phyloP scores from a whole-genome alignment of 2,888 invertebrate species.

The Coelinius sp. region DNA sequence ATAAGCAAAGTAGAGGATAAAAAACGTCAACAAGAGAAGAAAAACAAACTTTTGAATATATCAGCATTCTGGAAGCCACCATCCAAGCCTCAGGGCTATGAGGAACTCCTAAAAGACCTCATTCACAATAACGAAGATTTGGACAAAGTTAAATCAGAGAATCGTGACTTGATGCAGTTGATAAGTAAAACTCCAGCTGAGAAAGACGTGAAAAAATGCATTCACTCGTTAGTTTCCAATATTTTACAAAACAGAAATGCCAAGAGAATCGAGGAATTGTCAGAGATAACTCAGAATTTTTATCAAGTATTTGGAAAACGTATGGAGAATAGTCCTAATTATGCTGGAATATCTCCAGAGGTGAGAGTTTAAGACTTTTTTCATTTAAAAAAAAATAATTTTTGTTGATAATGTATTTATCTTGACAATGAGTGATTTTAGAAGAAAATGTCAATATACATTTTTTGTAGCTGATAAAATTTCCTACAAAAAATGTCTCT shows the following conservation, averaged over 20 bases:
- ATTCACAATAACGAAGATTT: constrained; percentile 72
- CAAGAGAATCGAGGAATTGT: constrained; percentile 85
- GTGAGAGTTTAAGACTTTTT: background rate
- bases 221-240: constrained; percentile 78
- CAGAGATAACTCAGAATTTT: constrained; percentile 91
- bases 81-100: constrained; percentile 73
- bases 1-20: constrained; percentile 91
- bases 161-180: constrained; percentile 59
- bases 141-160: constrained; percentile 71
- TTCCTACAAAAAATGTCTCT: too few relatives aligned
- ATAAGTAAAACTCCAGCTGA: constrained; percentile 68
- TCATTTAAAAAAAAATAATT: constrained; percentile 6
- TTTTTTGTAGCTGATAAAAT: too few relatives aligned
- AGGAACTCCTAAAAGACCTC: constrained; percentile 68
- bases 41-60: constrained; percentile 82
- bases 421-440: too few relatives aligned
- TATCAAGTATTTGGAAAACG: constrained; percentile 86
- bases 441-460: too few relatives aligned
- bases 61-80: constrained; percentile 83
- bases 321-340: constrained; percentile 78
- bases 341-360: constrained; percentile 69
- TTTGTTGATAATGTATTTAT: too few relatives aligned
- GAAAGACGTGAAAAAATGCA: constrained; percentile 79
- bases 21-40: constrained; percentile 83
- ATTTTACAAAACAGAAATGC: constrained; percentile 75